phyloP scores from a whole-genome alignment of 2,113 vertebrate genomes.

The Cyprinus carpio region DNA sequence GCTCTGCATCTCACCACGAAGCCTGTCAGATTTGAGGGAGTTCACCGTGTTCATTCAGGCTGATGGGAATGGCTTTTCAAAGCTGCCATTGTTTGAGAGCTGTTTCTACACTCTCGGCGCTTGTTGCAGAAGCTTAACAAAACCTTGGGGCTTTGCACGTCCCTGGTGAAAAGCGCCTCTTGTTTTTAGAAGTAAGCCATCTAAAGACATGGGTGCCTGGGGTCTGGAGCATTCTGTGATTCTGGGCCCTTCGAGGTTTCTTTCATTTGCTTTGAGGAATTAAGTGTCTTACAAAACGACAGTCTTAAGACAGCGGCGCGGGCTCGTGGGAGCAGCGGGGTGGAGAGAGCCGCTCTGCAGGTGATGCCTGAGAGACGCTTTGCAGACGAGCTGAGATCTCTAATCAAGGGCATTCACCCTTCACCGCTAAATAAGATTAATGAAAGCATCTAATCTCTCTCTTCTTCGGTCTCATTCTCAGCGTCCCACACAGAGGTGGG shows the following conservation, averaged over 20 bases:
- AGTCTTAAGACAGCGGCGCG: constrained; percentile 51
- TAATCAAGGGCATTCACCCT: background rate
- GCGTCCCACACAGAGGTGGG: background rate
- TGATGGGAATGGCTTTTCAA: background rate
- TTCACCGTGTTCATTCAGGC: background rate
- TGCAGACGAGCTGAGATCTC: background rate
- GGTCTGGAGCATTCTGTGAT: background rate
- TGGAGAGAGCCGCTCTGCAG: constrained; percentile 11
- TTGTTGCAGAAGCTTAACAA: constrained; percentile 9
- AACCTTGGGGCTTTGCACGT: constrained; percentile 4
- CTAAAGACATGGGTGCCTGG: constrained; percentile 22
- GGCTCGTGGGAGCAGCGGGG: constrained; percentile 15
- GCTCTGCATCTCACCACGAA: constrained; percentile 10
- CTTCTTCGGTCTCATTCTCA: background rate
- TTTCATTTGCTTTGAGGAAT: constrained; percentile 48
- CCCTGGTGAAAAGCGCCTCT: constrained; percentile 25
- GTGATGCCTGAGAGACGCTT: background rate
- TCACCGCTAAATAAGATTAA: constrained; percentile 8
- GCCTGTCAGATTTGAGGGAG: constrained; percentile 42
- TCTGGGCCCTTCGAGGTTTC: background rate
- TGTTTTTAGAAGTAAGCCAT: constrained; percentile 31
- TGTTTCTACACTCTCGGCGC: background rate
- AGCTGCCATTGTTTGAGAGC: background rate
- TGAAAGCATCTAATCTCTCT: background rate
- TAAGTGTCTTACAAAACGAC: constrained; percentile 54